phyloP scores from a whole-genome alignment of 2,888 invertebrate genomes.

The Catotricha subobsoleta region DNA sequence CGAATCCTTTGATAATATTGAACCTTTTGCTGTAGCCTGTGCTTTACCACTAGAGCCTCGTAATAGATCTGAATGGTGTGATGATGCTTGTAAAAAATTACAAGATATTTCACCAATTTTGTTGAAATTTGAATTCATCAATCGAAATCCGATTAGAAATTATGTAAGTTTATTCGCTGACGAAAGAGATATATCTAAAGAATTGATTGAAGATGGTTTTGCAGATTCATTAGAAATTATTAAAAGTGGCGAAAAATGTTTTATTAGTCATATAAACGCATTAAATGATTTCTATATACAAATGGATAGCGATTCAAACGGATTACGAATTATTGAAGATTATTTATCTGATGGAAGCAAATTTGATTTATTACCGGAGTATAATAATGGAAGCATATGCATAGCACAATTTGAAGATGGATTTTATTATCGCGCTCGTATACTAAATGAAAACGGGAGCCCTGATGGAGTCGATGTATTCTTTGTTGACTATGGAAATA shows the following conservation, averaged over 20 bases:
- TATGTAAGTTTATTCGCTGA: conserved; percentile 41
- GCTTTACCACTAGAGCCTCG: conserved; percentile 48
- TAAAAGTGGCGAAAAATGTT: conserved; percentile 41
- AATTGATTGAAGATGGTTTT: conserved; percentile 30
- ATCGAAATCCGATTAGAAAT: conserved; percentile 17
- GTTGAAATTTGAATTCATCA: conserved; percentile 30
- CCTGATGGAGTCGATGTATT: conserved; percentile 40
- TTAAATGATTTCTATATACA: conserved; percentile 66
- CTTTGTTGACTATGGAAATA: conserved; percentile 53
- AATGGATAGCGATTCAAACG: conserved; percentile 41
- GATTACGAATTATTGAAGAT: conserved; percentile 39
- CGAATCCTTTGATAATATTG: no score
- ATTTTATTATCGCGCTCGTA: conserved; percentile 48
- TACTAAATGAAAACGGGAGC: conserved; percentile 32
- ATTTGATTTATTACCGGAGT: conserved; percentile 32
- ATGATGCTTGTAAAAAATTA: conserved; percentile 37
- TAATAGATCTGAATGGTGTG: conserved; percentile 45
- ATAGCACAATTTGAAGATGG: conserved; percentile 46
- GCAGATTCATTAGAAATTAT: conserved; percentile 37
- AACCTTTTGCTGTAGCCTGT: conserved; percentile 41
- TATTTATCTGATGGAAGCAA: conserved; percentile 37
- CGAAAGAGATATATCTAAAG: conserved; percentile 1
- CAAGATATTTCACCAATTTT: conserved; percentile 20
- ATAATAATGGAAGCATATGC: conserved; percentile 37
- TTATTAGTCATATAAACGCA: conserved; percentile 54